These are phyloP conservation scores for Lithodes maja DNA, from an alignment of 2,888 invertebrate genomes.

Conservation along the genomic window DNA sequence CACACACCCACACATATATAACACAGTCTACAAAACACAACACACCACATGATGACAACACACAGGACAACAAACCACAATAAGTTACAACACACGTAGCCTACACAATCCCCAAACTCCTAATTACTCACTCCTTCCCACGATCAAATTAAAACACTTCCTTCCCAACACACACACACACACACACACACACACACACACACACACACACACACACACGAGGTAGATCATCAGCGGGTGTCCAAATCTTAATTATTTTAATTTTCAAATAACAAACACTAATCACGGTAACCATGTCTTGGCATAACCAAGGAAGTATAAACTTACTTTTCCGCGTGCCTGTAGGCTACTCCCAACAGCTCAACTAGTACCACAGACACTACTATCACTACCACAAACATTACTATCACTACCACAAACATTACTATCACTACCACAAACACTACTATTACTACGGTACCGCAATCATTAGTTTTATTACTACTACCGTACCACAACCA, in stretches of 20 bases:
- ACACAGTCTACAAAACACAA: not conserved
- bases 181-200: not conserved
- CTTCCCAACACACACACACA: not conserved
- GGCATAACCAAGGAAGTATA: not conserved
- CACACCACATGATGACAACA: too few relatives aligned
- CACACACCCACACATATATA: not conserved
- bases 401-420: not conserved
- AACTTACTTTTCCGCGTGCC: too few relatives aligned
- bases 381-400: not conserved
- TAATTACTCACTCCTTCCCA: too few relatives aligned
- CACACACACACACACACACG: not conserved
- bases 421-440: not conserved
- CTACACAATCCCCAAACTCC: too few relatives aligned
- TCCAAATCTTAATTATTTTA: not conserved
- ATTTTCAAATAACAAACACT: not conserved
- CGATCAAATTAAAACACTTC: not conserved
- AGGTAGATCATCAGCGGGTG: not conserved
- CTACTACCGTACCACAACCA: too few relatives aligned
- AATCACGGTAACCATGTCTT: not conserved
- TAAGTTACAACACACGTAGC: too few relatives aligned
- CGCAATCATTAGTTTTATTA: too few relatives aligned
- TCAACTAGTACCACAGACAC: not conserved
- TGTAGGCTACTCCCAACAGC: too few relatives aligned
- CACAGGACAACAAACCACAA: too few relatives aligned
- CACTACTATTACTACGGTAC: conserved; percentile 3